Evolutionary conservation across 2,888 invertebrate genomes (phyloP).

Genomic region (Digitonthophagus gazella): DNA sequence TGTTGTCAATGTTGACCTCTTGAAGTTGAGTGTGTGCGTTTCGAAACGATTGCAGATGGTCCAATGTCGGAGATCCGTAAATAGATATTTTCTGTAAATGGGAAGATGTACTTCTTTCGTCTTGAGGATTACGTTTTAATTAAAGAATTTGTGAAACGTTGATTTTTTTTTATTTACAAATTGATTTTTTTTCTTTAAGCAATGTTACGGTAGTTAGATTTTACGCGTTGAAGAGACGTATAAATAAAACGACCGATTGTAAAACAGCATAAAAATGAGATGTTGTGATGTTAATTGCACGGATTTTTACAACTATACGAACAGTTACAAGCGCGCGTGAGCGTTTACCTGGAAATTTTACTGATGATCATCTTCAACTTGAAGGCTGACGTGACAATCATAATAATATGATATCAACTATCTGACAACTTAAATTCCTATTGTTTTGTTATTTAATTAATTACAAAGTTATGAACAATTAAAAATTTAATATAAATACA

Average conservation of each 20-base stretch:
- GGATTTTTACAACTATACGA: not conserved
- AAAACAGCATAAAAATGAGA: not conserved
- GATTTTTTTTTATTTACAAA: too few species aligned
- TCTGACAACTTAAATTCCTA: too few species aligned
- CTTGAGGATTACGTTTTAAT: not conserved
- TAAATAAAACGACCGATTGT: not conserved
- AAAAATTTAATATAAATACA: too few species aligned
- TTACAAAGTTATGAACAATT: too few species aligned
- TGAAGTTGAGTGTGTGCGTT: not conserved
- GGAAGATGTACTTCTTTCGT: not conserved
- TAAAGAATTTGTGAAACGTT: not conserved
- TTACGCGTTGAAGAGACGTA: not conserved
- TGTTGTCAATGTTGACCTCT: not conserved
- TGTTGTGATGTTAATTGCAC: not conserved
- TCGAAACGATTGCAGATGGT: not conserved
- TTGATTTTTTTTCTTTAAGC: not conserved
- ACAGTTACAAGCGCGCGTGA: not conserved
- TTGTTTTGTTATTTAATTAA: too few species aligned
- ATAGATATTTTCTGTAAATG: not conserved
- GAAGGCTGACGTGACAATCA: not conserved
- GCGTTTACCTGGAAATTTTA: not conserved
- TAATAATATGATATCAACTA: not conserved
- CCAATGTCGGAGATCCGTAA: not conserved
- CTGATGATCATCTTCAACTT: not conserved
- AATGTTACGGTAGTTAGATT: too few species aligned